Conservation (phyloP, 2,797 vertebrate species). For the Staurois parvus region DNA sequence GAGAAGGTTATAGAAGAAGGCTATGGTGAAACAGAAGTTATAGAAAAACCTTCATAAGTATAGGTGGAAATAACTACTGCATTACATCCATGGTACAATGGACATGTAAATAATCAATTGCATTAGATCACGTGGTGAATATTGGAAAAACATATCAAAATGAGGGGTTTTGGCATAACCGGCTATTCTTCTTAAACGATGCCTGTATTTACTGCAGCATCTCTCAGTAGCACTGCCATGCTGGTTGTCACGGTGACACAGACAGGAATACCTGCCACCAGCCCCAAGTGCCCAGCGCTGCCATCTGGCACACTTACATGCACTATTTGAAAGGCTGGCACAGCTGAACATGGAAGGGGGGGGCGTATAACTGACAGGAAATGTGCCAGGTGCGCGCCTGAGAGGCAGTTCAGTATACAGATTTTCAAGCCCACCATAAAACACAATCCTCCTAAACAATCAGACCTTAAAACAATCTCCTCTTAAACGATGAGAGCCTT, state of each 20-base stretch:
- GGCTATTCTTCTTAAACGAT: not conserved
- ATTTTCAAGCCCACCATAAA: constrained; percentile 9
- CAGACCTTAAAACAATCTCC: no score
- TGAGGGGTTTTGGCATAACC: not conserved
- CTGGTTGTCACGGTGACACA: constrained; percentile 62
- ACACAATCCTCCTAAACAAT: not conserved
- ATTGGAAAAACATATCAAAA: not conserved
- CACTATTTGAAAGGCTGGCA: constrained; percentile 34
- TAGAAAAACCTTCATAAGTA: not conserved
- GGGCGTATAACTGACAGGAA: constrained; percentile 39
- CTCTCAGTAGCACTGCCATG: constrained; percentile 43
- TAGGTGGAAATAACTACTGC: not conserved
- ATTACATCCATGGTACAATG: not conserved
- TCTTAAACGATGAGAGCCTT: not conserved
- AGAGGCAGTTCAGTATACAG: constrained; percentile 42
- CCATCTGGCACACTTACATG: constrained; percentile 56
- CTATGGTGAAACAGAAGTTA: not conserved
- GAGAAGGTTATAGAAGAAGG: not conserved
- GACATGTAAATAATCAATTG: not conserved
- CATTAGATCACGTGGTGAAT: not conserved
- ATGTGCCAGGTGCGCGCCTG: constrained; percentile 14
- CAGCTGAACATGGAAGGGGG: constrained; percentile 43
- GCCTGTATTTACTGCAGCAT: constrained; percentile 8
- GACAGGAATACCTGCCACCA: constrained; percentile 58
- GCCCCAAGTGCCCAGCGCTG: constrained; percentile 46